Base-by-base conservation (phyloP, 2,888 invertebrate genomes). In the Temnothorax ravouxi region DNA sequence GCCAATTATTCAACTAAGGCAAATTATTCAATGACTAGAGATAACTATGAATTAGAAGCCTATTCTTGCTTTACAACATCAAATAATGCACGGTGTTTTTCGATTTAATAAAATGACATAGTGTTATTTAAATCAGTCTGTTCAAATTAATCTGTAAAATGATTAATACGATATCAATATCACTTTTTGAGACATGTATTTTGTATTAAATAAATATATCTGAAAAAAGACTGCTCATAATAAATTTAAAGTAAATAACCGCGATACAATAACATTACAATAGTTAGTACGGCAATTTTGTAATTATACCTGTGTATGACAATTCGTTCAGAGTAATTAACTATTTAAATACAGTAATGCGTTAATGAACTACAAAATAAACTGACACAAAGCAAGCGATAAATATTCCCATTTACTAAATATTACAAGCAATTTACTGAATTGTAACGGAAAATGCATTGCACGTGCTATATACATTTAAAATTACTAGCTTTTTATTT, bases 301-400 rank as follows among this genome's bases (percentile, higher is more conserved):
- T 66, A 44, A 77, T 66, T 77, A 56, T 29, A 44, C 3, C 25
- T 50, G 29, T 29, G 29, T 29, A 3, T 29, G 18, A 21, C 44
- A 56, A 56, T 11, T 0, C 29, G 13, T 44, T 25, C 38, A 11
- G 9, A 54, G 2, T 67, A 67, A 66, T 77, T 77, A 77, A 66
- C 15, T 52, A 54, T 77, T 77, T 77, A 56, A 77, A 44, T 44
- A 9, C 29, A 44, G n/a, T 67, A 67, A 67, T 66, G 44, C 41
- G 29, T 77, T 44, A 54, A 67, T 67, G 44, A 13, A 29, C 9
- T 54, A n/a, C 21, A 67, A 66, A 66, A 66, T 67, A 56, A 67
- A 66, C 15, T 8, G 11, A n/a, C 25, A 29, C 25, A 41, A 64
- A 66, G 44, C 41, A 8, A 54, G 29, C 44, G 13, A 54, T 41